Evolutionary conservation across 1,140 invertebrate genomes (phyloP).

Genomic region (Meloidogyne chitwoodi): DNA sequence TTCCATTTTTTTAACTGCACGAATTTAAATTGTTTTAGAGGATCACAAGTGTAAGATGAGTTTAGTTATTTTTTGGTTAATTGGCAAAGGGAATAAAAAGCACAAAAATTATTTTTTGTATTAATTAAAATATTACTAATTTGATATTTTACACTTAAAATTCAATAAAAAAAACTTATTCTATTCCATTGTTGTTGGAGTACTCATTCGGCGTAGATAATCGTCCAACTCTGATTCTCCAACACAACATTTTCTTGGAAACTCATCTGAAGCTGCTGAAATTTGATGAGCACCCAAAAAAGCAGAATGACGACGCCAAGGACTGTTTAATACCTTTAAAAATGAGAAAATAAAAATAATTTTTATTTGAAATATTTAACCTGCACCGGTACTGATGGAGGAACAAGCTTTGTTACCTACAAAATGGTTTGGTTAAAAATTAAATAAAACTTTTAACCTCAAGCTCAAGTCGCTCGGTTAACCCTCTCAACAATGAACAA

Average conservation of each 20-base stretch:
- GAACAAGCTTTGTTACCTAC: constrained; percentile 54
- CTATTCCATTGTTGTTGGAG: not conserved
- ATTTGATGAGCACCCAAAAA: constrained; percentile 67
- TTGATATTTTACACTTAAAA: not conserved
- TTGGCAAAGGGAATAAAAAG: not conserved
- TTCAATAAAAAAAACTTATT: not conserved
- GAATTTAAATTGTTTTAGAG: not conserved
- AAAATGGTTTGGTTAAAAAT: not conserved
- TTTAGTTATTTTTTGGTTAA: no score
- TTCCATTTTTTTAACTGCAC: not conserved
- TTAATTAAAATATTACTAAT: not conserved
- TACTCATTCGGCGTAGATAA: constrained; percentile 30
- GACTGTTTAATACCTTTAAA: constrained; percentile 41
- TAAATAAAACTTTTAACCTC: constrained; percentile 63
- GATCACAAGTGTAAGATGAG: not conserved
- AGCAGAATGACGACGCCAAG: constrained; percentile 63
- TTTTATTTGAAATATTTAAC: constrained; percentile 50
- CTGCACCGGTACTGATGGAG: constrained; percentile 66
- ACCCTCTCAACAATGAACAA: constrained; percentile 67
- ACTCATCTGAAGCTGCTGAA: constrained; percentile 63
- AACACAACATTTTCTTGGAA: constrained; percentile 62
- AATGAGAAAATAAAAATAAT: not conserved
- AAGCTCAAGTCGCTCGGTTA: constrained; percentile 66
- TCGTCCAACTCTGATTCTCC: constrained; percentile 33
- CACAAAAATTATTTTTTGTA: not conserved